Conservation (phyloP, 2,888 invertebrate genomes). For the Ferdinandea cuprea region DNA sequence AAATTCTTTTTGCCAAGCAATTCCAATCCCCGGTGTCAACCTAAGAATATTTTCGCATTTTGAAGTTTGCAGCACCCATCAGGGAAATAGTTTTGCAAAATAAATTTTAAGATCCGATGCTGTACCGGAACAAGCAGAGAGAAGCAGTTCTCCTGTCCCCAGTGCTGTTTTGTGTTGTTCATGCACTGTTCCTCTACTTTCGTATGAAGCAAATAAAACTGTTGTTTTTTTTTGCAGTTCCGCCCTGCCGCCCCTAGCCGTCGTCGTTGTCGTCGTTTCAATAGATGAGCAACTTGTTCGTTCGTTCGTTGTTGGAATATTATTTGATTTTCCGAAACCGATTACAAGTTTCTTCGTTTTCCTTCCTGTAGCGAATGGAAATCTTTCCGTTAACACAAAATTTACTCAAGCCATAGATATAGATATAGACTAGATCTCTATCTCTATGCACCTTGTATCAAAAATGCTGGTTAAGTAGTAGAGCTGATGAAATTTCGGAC, state of each 20-base stretch:
- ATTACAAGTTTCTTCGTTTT: conserved; percentile 59
- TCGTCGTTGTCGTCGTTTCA: conserved; percentile 40
- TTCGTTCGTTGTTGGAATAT: conserved; percentile 63
- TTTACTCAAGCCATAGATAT: conserved; percentile 34
- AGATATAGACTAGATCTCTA: not conserved
- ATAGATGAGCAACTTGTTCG: conserved; percentile 72
- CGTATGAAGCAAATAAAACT: not conserved
- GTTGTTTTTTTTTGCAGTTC: conserved; percentile 17
- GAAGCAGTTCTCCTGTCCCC: conserved; percentile 6
- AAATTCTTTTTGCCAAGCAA: conserved; percentile 42
- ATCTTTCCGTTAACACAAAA: conserved; percentile 50
- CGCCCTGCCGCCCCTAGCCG: no score
- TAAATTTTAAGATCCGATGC: conserved; percentile 51
- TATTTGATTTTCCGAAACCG: conserved; percentile 72
- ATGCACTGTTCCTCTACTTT: not conserved
- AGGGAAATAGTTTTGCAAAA: conserved; percentile 64
- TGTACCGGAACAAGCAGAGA: not conserved
- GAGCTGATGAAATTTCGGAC: conserved; percentile 36
- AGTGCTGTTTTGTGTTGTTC: conserved; percentile 8
- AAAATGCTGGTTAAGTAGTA: conserved; percentile 33
- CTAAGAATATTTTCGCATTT: conserved; percentile 57
- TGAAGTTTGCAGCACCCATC: conserved; percentile 39
- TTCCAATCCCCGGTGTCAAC: conserved; percentile 57
- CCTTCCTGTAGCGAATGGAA: conserved; percentile 28
- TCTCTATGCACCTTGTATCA: conserved; percentile 6